Conservation (phyloP, 2,797 vertebrate species). For the Heteromormyrus szaboi region DNA sequence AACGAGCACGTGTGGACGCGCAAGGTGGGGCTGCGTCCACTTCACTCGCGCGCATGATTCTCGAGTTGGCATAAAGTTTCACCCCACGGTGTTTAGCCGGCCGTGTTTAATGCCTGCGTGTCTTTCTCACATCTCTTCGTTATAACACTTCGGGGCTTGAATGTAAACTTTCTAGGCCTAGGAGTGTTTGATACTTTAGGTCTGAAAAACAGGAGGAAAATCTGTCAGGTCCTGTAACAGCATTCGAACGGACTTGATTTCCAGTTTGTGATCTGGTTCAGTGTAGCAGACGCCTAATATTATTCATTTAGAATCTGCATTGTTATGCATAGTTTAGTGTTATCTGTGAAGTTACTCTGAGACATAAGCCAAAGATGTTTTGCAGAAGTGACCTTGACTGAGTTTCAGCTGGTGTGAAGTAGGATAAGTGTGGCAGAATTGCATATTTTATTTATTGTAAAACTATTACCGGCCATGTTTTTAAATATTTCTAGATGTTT, state of each 20-base stretch:
- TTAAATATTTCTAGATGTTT: not conserved
- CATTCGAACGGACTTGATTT: not conserved
- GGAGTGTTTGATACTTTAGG: not conserved
- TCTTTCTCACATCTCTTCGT: too few species aligned
- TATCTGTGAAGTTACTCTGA: not conserved
- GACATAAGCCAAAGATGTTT: not conserved
- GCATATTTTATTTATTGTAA: not conserved
- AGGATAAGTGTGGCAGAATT: not conserved
- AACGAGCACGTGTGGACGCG: not conserved
- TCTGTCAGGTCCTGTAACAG: not conserved
- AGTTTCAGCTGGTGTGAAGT: not conserved
- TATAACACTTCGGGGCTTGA: not conserved
- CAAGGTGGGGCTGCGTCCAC: not conserved
- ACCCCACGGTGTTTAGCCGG: not conserved
- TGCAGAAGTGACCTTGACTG: not conserved
- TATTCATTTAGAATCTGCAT: not conserved
- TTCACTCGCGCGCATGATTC: not conserved
- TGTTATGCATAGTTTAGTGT: not conserved
- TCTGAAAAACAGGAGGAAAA: not conserved
- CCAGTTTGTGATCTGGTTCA: not conserved
- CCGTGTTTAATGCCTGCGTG: not conserved
- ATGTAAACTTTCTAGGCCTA: not conserved
- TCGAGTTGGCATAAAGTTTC: not conserved
- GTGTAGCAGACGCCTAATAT: not conserved
- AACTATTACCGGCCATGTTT: not conserved